Percentiles rank a stretch among this genome's conserved stretches.
These are phyloP conservation scores for Campylomormyrus numenius DNA, from an alignment of 2,113 vertebrate species.

Conservation along the genomic window DNA sequence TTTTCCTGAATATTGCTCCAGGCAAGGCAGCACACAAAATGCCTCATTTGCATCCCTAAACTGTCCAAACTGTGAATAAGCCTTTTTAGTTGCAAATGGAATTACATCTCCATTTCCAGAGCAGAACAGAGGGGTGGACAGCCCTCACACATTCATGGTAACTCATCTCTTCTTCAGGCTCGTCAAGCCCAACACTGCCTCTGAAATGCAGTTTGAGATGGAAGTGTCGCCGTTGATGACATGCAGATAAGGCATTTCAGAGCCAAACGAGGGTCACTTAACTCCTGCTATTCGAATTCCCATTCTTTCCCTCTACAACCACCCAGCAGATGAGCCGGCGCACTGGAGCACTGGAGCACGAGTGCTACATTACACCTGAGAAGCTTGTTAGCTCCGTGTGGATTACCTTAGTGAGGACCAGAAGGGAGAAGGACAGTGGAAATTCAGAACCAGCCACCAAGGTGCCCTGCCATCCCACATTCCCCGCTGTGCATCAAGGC, in stretches of 20 bases:
- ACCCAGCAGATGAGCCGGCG: neutral
- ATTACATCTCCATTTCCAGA: slow-evolving; percentile 87
- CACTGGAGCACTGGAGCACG: neutral
- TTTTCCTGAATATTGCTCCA: slow-evolving; percentile 80
- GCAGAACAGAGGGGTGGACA: slow-evolving; percentile 75
- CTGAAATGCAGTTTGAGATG: slow-evolving; percentile 62
- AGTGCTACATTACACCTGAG: neutral
- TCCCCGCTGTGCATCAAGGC: neutral
- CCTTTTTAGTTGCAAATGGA: slow-evolving; percentile 94
- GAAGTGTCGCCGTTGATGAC: slow-evolving; percentile 68
- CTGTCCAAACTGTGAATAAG: slow-evolving; percentile 80
- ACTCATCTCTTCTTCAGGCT: slow-evolving; percentile 47
- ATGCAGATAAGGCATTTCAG: slow-evolving; percentile 50
- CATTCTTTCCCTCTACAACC: slow-evolving; percentile 8
- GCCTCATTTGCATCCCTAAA: slow-evolving; percentile 91
- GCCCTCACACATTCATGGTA: slow-evolving; percentile 79
- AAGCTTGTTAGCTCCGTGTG: neutral
- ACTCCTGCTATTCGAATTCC: slow-evolving; percentile 37
- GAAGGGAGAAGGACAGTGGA: neutral
- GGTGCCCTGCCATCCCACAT: neutral
- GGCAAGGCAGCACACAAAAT: slow-evolving; percentile 75
- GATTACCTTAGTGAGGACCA: neutral
- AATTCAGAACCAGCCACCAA: neutral
- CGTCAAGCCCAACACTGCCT: slow-evolving; percentile 56
- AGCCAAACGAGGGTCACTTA: slow-evolving; percentile 28